phyloP scores from a whole-genome alignment of 2,113 vertebrate species.

The Ceratotherium simum region DNA sequence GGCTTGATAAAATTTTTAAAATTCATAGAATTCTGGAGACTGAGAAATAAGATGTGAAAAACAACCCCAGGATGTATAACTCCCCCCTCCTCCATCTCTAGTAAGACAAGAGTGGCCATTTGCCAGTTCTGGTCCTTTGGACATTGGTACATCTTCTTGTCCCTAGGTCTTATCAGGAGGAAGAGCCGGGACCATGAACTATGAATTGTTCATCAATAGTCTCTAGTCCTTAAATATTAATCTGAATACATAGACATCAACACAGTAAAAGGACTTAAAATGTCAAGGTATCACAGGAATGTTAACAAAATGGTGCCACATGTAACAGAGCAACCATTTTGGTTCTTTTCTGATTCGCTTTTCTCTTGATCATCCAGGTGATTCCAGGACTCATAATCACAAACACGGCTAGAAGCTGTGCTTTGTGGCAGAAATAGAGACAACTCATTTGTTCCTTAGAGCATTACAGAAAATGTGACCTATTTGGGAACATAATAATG shows the following conservation, averaged over 20 bases:
- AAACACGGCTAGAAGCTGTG: neutral
- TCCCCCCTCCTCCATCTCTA: neutral
- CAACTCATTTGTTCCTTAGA: neutral
- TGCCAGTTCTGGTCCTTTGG: neutral
- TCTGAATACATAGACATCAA: neutral
- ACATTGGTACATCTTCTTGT: neutral
- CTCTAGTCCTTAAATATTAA: neutral
- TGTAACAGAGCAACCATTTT: constrained; percentile 25
- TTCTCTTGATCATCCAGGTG: neutral
- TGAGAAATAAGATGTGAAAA: constrained; percentile 22
- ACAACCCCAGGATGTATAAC: neutral
- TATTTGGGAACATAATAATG: constrained; percentile 3
- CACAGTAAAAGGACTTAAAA: neutral
- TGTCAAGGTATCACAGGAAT: neutral
- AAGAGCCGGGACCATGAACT: neutral
- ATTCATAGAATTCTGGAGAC: neutral
- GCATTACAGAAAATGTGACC: neutral
- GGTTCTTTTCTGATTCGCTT: neutral
- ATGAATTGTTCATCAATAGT: neutral
- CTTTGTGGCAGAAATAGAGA: constrained; percentile 43
- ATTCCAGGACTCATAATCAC: neutral
- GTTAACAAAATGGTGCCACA: constrained; percentile 71
- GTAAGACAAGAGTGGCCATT: neutral
- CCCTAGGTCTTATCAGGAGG: neutral
- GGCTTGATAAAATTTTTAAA: neutral